Base-by-base conservation (phyloP, 2,797 vertebrate species). In the Menidia menidia region DNA sequence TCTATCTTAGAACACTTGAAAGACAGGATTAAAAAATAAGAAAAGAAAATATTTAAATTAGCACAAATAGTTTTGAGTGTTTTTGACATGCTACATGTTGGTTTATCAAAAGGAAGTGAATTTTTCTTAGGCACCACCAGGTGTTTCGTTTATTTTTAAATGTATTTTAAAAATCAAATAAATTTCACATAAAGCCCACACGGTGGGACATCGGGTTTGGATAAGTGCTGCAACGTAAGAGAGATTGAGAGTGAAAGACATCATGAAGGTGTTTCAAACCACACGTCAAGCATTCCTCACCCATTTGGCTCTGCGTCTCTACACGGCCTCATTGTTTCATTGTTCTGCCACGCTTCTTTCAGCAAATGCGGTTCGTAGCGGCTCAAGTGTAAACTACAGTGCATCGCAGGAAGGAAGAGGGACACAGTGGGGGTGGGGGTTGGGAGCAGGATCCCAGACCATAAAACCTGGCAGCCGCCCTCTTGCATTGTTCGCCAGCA, bases 351-450 rank as follows among this genome's bases (percentile, higher is more conserved):
- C n/a, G 48, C 80, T 84, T 85, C 82, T 88, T 63, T 85, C 86
- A 85, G 82, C 79, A 80, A 87, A 77, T 44, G 74, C 55, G 84
- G 57, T 88, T 87, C 79, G 43, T 82, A 85, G 82, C 71, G 88
- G 91, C 89, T 90, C 81, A 70, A 92, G 90, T 90, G 92, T 93
- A 92, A 90, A 89, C 88, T 93, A 92, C 90, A 93, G 91, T 92
- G 88, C 88, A 88, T 83, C 62, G 80, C 91, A 94, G 93, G 93
- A 94, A 94, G 93, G 93, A 94, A 94, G 91, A 84, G 92, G 90
- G 88, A 84, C 83, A 83, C 82, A 78, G 71, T 82, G 85, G 53
- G 32, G 54, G 81, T 88, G 87, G 90, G 92, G 92, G 90, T 88
- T 90, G 89, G 89, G 89, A 90, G 87, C 81, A 75, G 87, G 89